phyloP scores from a whole-genome alignment of 2,797 vertebrate genomes.

The Morus bassanus region DNA sequence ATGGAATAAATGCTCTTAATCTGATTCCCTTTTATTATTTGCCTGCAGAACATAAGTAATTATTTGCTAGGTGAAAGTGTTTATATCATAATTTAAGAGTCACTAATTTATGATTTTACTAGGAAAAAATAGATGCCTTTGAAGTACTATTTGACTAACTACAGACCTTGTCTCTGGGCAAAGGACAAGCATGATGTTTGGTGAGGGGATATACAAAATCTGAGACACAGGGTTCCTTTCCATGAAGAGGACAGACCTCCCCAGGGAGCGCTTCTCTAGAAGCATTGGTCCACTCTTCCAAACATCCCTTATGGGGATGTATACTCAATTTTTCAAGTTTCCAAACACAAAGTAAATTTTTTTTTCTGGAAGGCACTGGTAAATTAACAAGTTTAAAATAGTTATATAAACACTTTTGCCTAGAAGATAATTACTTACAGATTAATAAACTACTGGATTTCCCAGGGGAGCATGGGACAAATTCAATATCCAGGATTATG shows the following conservation, averaged over 20 bases:
- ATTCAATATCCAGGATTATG: background rate
- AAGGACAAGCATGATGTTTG: background rate
- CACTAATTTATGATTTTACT: background rate
- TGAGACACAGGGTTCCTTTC: background rate
- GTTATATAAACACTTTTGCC: background rate
- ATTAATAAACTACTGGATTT: background rate
- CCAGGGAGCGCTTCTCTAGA: background rate
- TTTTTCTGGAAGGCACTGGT: background rate
- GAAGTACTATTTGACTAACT: background rate
- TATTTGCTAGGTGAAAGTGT: background rate
- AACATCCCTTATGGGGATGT: background rate
- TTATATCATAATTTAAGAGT: background rate
- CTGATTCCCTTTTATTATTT: slow-evolving; percentile 11
- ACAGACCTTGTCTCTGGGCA: background rate
- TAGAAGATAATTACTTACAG: background rate
- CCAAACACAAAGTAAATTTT: background rate
- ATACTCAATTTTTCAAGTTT: background rate
- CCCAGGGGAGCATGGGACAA: background rate
- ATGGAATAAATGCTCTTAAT: slow-evolving; percentile 29
- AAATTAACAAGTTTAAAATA: background rate
- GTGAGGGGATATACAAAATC: background rate
- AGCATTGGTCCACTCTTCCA: background rate
- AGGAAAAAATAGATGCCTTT: background rate
- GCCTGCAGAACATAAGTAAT: background rate
- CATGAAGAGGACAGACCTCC: background rate